These are phyloP conservation scores for Epinephelus awoara DNA, from an alignment of 2,797 vertebrate genomes.

Conservation along the genomic window DNA sequence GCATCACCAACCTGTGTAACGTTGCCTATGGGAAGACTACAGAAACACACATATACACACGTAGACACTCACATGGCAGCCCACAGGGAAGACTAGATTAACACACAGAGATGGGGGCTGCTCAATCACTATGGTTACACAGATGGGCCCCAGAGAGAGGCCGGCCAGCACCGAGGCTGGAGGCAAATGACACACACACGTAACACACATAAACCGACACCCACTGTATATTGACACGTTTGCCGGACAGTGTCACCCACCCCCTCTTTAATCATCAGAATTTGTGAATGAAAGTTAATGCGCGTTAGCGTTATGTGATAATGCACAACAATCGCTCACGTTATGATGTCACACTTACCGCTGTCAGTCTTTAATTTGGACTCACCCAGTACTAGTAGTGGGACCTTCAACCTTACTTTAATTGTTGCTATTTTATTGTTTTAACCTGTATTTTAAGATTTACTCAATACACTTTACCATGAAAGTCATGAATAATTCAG, in stretches of 20 bases:
- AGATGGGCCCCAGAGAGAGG: slow-evolving; percentile 79
- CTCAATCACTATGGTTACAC: slow-evolving; percentile 87
- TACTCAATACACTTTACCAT: neutral
- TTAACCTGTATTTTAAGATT: neutral
- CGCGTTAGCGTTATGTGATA: neutral
- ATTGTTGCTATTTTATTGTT: neutral
- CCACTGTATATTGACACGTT: slow-evolving; percentile 16
- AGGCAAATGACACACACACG: slow-evolving; percentile 62
- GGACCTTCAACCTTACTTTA: slow-evolving; percentile 2
- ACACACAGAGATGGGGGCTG: slow-evolving; percentile 79
- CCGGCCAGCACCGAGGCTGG: slow-evolving; percentile 65
- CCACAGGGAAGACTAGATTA: slow-evolving; percentile 78
- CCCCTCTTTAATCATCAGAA: neutral
- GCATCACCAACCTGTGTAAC: slow-evolving; percentile 69
- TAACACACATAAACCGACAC: slow-evolving; percentile 46
- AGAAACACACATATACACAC: slow-evolving; percentile 41
- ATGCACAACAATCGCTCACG: slow-evolving; percentile 9
- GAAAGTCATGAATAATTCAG: slow-evolving; percentile 13
- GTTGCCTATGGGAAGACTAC: slow-evolving; percentile 59
- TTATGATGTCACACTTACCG: slow-evolving; percentile 8
- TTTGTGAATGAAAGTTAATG: slow-evolving; percentile 42
- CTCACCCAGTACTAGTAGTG: neutral
- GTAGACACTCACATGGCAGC: slow-evolving; percentile 42
- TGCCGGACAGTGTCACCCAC: slow-evolving; percentile 29
- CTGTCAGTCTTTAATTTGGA: neutral